A percentile compares a stretch with the other conserved stretches of the same genome.
phyloP scores from a whole-genome alignment of 2,797 vertebrate genomes.

The Phylloscopus collybita region DNA sequence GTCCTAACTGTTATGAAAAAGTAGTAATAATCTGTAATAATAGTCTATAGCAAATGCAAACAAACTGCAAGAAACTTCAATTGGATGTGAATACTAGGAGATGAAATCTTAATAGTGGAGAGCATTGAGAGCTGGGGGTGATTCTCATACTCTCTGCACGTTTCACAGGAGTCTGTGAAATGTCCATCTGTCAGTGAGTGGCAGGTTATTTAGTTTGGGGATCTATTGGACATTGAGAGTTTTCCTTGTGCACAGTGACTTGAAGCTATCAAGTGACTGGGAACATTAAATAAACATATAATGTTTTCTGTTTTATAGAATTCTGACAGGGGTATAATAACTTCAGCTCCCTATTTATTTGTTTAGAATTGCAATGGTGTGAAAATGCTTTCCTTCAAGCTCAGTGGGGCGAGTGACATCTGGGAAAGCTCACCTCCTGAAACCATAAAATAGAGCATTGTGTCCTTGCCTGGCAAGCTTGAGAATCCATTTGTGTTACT shows the following conservation, averaged over 20 bases:
- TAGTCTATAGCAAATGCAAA: neutral
- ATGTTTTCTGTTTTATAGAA: conserved; percentile 40
- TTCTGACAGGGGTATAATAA: conserved; percentile 47
- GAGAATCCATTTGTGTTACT: conserved; percentile 40
- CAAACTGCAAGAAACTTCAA: neutral
- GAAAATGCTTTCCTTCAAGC: conserved; percentile 55
- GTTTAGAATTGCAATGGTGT: conserved; percentile 24
- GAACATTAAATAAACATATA: conserved; percentile 46
- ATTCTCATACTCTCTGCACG: neutral
- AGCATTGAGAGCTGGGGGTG: neutral
- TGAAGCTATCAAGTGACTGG: conserved; percentile 6
- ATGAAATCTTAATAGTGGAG: neutral
- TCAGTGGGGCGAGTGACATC: conserved; percentile 26
- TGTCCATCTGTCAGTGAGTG: neutral
- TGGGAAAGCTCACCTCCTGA: conserved; percentile 26
- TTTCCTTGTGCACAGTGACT: neutral
- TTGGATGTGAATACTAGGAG: neutral
- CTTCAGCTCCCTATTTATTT: conserved; percentile 35
- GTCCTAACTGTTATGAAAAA: neutral
- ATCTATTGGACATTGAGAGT: neutral
- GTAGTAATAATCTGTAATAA: neutral
- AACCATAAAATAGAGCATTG: conserved; percentile 1
- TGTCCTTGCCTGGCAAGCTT: conserved; percentile 31
- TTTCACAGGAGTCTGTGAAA: neutral
- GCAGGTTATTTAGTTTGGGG: conserved; percentile 6